Evolutionary conservation across 1,140 invertebrate species (phyloP), one percentile per base, ranked within the genome.

Genomic region (Diabrotica virgifera): DNA sequence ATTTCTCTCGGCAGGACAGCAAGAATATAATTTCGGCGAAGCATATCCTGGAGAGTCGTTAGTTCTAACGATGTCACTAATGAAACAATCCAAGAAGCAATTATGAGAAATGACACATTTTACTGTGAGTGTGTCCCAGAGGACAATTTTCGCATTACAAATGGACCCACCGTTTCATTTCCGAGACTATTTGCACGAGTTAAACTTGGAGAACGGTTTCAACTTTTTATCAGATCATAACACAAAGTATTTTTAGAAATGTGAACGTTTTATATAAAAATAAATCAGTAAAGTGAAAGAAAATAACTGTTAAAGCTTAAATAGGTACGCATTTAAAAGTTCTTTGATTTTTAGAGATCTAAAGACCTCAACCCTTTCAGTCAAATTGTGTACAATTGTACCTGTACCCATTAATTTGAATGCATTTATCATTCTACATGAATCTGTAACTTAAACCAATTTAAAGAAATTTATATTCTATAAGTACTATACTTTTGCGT

Each of bases 21-120:
- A 36, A 24, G n/a, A 57, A 57, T 57, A 57, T 57, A 57, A 57
- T 57, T 73, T 73, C 68, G 53, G 66, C 46, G 54, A 36, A 66
- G 70, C 69, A 69, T 66, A 68, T 62, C 46, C 74, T 66, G 53
- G 66, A 66, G 69, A 71, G 72, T 72, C 73, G 69, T 76, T 76
- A 74, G 68, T 74, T 75, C 74, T 74, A 76, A 76, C 74, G 74
- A 74, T 62, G 72, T 74, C 72, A 67, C 74, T 76, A 76, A 76
- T 76, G 74, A 75, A 76, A 76, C 74, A 76, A 76, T 76, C 70
- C 70, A 72, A 70, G 68, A 68, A 69, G 68, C 74, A 75, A 76
- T 76, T 76, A 76, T 74, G 73, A 74, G 72, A 71, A 67, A 76
- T 71, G 74, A 75, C 73, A 74, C 70, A 72, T 72, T 70, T 65